Conservation (phyloP, 1,140 invertebrate genomes). For the Trichogramma pretiosum region DNA sequence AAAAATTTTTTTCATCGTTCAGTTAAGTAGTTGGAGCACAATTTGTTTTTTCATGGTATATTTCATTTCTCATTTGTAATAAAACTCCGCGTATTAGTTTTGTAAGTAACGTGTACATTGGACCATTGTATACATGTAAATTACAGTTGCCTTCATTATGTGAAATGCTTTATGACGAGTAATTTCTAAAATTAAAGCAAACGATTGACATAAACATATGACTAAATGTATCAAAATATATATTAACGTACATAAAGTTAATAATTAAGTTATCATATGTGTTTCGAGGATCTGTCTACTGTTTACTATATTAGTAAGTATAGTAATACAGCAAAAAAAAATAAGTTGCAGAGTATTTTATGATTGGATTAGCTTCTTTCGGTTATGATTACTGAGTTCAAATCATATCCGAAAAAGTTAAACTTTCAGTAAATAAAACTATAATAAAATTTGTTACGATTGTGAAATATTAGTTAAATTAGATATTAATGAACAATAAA, state of each 20-base stretch:
- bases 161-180: too few relatives aligned
- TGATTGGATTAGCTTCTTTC: too few relatives aligned
- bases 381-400: slow-evolving; percentile 1
- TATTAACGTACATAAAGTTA: slow-evolving; percentile 17
- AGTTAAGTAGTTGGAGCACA: too few relatives aligned
- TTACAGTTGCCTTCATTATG: slow-evolving; percentile 16
- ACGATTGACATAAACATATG: slow-evolving; percentile 14
- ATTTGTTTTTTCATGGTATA: slow-evolving; percentile 22
- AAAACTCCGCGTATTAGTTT: slow-evolving; percentile 5
- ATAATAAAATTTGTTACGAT: too few relatives aligned
- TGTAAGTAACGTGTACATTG: slow-evolving; percentile 15
- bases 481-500: too few relatives aligned
- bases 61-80: slow-evolving; percentile 16
- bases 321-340: too few relatives aligned
- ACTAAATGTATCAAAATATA: slow-evolving; percentile 15
- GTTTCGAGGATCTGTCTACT: slow-evolving; percentile 14
- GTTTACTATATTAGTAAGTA: too few relatives aligned
- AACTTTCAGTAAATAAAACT: too few relatives aligned
- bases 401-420: too few relatives aligned
- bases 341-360: too few relatives aligned
- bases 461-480: too few relatives aligned
- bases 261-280: slow-evolving; percentile 10
- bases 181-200: too few relatives aligned
- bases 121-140: slow-evolving; percentile 17
- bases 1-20: slow-evolving; percentile 18